Percentiles rank a stretch among this genome's conserved stretches.
Evolutionary conservation across 2,888 invertebrate genomes (phyloP).

Genomic region (Eutolmus rufibarbis): DNA sequence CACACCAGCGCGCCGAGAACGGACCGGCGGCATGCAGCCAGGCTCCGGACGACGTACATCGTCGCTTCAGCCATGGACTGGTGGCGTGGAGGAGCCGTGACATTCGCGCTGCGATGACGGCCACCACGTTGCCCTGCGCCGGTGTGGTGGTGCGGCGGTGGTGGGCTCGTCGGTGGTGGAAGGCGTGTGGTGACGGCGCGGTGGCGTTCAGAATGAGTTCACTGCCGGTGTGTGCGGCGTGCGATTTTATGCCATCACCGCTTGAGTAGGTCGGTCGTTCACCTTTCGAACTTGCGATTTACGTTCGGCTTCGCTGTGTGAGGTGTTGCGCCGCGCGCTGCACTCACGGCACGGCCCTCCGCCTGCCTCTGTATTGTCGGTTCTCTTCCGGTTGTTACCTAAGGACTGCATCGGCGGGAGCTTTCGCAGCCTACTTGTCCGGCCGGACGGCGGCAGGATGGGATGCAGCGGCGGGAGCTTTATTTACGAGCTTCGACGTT

Average conservation of each 20-base stretch:
- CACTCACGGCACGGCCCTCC: conserved; percentile 27
- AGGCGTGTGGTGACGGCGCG: background rate
- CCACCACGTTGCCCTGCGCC: background rate
- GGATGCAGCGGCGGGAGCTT: background rate
- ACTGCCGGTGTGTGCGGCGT: conserved; percentile 16
- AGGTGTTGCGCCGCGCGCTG: conserved; percentile 48
- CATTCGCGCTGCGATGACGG: conserved; percentile 33
- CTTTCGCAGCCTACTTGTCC: conserved; percentile 6
- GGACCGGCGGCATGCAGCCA: background rate
- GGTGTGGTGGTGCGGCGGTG: background rate
- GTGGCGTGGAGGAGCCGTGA: conserved; percentile 21
- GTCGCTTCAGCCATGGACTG: conserved; percentile 12
- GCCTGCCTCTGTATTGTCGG: conserved; percentile 8
- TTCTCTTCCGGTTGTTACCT: conserved; percentile 41
- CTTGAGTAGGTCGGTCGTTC: conserved; percentile 65
- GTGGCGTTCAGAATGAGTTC: conserved; percentile 11
- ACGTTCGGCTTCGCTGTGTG: conserved; percentile 44
- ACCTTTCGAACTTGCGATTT: conserved; percentile 59
- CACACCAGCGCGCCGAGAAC: background rate
- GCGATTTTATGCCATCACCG: conserved; percentile 52
- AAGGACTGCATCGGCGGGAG: conserved; percentile 10
- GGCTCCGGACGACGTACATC: background rate
- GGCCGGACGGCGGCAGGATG: background rate
- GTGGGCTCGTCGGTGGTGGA: background rate
- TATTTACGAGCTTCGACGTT: background rate